Conservation (phyloP, 2,797 vertebrate species). For the Taenioides sp. region DNA sequence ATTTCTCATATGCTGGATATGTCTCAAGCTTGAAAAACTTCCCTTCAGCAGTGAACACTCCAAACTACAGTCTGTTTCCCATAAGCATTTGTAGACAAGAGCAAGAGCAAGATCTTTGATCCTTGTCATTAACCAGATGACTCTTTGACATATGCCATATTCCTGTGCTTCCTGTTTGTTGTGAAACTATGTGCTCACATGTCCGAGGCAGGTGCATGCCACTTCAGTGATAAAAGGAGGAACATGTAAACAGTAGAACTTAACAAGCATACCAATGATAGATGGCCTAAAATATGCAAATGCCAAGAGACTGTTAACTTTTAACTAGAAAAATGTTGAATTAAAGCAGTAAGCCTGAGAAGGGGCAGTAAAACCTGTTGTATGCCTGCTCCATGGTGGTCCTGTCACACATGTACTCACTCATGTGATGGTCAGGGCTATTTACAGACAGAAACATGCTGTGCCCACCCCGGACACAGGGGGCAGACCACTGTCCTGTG, state of each 20-base stretch:
- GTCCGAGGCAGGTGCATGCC: conserved; percentile 43
- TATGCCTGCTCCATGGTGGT: conserved; percentile 56
- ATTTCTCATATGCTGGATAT: not conserved
- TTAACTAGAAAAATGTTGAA: conserved; percentile 32
- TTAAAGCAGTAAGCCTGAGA: conserved; percentile 9
- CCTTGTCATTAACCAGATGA: no score
- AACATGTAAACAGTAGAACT: conserved; percentile 48
- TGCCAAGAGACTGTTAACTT: conserved; percentile 22
- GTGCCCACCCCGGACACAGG: conserved; percentile 1
- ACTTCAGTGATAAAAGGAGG: conserved; percentile 17
- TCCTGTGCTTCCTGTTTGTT: conserved; percentile 10
- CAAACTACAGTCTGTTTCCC: not conserved
- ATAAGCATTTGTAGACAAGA: not conserved
- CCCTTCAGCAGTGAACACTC: not conserved
- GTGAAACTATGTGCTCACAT: conserved; percentile 29
- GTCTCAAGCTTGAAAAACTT: not conserved
- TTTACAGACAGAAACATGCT: conserved; percentile 66
- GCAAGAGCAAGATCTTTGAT: no score
- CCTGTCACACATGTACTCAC: conserved; percentile 28
- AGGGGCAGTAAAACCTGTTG: conserved; percentile 35
- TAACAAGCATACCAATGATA: conserved; percentile 16
- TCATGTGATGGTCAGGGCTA: conserved; percentile 54
- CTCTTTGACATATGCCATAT: not conserved
- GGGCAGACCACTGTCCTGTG: conserved; percentile 4
- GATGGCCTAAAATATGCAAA: conserved; percentile 40